Base-by-base conservation (phyloP, 2,113 vertebrate species). In the Lathamus discolor region DNA sequence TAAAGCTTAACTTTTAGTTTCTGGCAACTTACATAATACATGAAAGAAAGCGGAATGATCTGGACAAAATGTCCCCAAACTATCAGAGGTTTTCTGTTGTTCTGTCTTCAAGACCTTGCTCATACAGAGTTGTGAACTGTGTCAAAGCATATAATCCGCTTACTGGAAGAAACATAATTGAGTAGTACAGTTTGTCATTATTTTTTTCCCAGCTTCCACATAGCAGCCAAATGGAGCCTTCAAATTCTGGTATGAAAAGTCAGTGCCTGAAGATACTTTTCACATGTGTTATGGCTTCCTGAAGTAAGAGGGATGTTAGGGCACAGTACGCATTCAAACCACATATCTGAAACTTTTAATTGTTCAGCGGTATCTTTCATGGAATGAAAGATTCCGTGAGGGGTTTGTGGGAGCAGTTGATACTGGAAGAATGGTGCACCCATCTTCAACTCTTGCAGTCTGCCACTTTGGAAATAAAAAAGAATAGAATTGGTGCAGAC, bases 111-210 rank as follows among this genome's bases (percentile, higher is more conserved):
- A 87, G 74, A 62, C 51, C 48, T 86, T 77, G 39, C 52, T 93
- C 55, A 27, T 86, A 48, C 62, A 75, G 82, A 88, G 52, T 70
- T 90, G 88, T 88, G 84, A 93, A 73, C n/a, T 77, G 46, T 96
- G 95, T 95, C 88, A 96, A 90, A 96, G 46, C 62, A 31, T 75
- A 83, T 95, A 12, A 63, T 86, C 46, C 1, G 0, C 88, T 93
- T 93, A 39, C 33, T 55, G 54, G 57, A 86, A 90, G 67, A 79
- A 83, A 82, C 57, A 87, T 77, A 94, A 95, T 92, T 39, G 64
- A 81, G 15, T 68, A 74, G 51, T 93, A 95, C 92, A 95, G 64
- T 89, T 88, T 93, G 83, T 95, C 72, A 11, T 91, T 62, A 5
- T 52, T 77, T 68, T 94, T 69, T 44, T 20, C 37, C 29, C 24